A percentile compares a stretch with the other conserved stretches of the same genome.
Conservation (phyloP, 1,140 invertebrate genomes). For the Diorhabda carinulata region DNA sequence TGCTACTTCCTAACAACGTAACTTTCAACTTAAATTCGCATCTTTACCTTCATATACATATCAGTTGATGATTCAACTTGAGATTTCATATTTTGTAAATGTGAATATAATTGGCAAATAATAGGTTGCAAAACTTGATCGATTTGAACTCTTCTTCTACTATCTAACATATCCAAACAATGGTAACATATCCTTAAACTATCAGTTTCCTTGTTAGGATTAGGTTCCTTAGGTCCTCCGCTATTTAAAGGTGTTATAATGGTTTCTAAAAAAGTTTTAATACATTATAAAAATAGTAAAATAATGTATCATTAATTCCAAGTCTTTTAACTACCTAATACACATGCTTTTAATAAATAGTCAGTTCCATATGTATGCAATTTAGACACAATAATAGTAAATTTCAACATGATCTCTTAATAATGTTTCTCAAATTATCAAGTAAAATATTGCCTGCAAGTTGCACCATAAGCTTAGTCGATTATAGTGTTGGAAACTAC, state of each 20-base stretch:
- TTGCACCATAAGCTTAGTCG: too few relatives aligned
- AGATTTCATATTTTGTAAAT: slow-evolving; percentile 68
- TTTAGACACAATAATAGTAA: too few relatives aligned
- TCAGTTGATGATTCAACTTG: slow-evolving; percentile 73
- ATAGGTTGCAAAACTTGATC: slow-evolving; percentile 73
- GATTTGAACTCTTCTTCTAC: slow-evolving; percentile 74
- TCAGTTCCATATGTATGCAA: too few relatives aligned
- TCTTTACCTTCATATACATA: slow-evolving; percentile 78
- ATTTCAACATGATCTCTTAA: too few relatives aligned
- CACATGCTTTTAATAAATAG: too few relatives aligned
- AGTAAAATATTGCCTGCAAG: too few relatives aligned
- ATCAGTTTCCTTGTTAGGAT: slow-evolving; percentile 45
- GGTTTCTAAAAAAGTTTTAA: slow-evolving; percentile 29
- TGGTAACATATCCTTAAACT: slow-evolving; percentile 77
- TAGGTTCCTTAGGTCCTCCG: slow-evolving; percentile 29
- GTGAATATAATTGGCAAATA: slow-evolving; percentile 79
- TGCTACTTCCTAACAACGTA: too few relatives aligned
- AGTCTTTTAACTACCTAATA: too few relatives aligned
- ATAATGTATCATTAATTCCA: neutral
- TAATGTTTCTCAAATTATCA: too few relatives aligned
- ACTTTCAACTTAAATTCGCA: too few relatives aligned
- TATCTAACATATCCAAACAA: slow-evolving; percentile 79
- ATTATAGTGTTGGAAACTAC: too few relatives aligned
- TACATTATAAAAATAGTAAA: neutral
- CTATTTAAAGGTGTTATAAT: slow-evolving; percentile 40